Percentiles rank a stretch among this genome's conserved stretches.
Evolutionary conservation across 2,113 vertebrate species (phyloP).

Genomic region (Collichthys lucidus): DNA sequence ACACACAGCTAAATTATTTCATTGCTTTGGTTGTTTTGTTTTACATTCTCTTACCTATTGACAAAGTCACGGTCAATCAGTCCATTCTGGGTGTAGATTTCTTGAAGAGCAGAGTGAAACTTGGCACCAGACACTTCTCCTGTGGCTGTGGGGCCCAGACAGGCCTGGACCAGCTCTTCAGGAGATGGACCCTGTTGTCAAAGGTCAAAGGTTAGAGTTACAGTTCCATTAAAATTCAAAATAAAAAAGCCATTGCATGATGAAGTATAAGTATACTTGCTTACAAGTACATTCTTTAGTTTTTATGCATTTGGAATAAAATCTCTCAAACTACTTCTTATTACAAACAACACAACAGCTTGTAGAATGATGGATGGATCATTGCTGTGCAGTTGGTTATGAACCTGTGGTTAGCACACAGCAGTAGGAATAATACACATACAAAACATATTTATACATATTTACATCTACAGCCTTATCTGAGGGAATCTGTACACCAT

Average conservation of each 20-base stretch:
- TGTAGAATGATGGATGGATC: neutral
- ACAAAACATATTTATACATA: too few relatives aligned
- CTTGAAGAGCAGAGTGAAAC: conserved; percentile 77
- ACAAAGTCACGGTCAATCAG: conserved; percentile 76
- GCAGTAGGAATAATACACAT: neutral
- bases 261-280: too few relatives aligned
- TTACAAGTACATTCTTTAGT: too few relatives aligned
- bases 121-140: conserved; percentile 80
- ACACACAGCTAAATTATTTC: too few relatives aligned
- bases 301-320: too few relatives aligned
- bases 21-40: neutral
- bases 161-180: conserved; percentile 80
- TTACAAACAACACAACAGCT: too few relatives aligned
- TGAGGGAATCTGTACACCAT: neutral
- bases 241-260: neutral
- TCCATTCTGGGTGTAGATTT: conserved; percentile 79
- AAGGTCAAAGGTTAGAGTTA: conserved; percentile 1
- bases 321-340: too few relatives aligned
- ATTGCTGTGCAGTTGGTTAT: neutral
- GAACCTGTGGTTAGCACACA: neutral
- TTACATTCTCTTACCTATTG: conserved; percentile 56
- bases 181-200: conserved; percentile 74
- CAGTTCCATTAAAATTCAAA: neutral
- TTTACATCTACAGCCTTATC: neutral
- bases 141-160: conserved; percentile 76